Evolutionary conservation across 2,888 invertebrate genomes (phyloP).

Genomic region (Euclidia mi): DNA sequence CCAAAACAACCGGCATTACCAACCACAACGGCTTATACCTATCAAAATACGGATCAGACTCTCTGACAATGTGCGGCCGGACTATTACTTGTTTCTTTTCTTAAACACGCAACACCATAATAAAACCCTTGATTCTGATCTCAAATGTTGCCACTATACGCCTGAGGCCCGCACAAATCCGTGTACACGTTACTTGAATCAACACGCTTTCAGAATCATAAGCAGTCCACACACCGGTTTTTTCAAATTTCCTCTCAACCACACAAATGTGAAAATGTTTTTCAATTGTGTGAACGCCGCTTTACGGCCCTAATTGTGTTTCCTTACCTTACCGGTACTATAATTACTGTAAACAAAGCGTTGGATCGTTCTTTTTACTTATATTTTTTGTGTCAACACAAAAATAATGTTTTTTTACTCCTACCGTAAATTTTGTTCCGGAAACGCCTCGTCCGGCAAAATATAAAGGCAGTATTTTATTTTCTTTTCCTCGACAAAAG

Average conservation of each 20-base stretch:
- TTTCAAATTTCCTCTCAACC: constrained; percentile 5
- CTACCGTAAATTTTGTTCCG: constrained; percentile 45
- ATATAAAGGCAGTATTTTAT: constrained; percentile 35
- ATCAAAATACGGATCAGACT: background rate
- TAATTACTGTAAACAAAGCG: constrained; percentile 27
- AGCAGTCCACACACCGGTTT: constrained; percentile 9
- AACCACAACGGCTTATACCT: background rate
- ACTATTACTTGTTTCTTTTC: background rate
- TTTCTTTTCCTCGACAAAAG: constrained; percentile 26
- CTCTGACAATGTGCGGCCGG: background rate
- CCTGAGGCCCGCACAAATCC: constrained; percentile 12
- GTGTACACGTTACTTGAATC: constrained; percentile 2
- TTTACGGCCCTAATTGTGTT: constrained; percentile 8
- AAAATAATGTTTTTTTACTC: constrained; percentile 35
- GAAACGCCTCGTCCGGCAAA: constrained; percentile 35
- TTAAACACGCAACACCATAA: constrained; percentile 11
- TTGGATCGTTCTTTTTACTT: constrained; percentile 20
- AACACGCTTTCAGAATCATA: constrained; percentile 14
- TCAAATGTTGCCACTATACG: constrained; percentile 5
- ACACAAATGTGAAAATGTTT: constrained; percentile 5
- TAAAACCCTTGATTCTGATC: constrained; percentile 19
- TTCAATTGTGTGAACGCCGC: constrained; percentile 13
- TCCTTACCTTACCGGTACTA: constrained; percentile 12
- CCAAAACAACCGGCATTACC: too few relatives aligned
- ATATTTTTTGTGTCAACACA: constrained; percentile 29